Base-by-base conservation (phyloP, 2,888 invertebrate genomes). In the Eupelmus urozonus region DNA sequence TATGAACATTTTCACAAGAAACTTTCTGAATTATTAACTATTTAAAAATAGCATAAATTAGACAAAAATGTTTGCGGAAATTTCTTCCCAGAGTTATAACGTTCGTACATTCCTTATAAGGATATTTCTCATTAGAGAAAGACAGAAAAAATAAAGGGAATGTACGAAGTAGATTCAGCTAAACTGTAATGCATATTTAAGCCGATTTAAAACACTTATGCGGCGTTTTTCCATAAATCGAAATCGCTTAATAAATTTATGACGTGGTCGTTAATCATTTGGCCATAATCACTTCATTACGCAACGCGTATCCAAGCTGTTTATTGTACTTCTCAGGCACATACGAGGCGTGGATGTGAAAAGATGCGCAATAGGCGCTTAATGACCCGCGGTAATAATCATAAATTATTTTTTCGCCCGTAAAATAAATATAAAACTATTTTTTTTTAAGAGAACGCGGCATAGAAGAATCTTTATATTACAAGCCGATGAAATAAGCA, bases 331-430 rank as follows among this genome's bases (percentile, higher is more conserved):
- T 62, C 11, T 27, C 23, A 7, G 16, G 40, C 23, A 9, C 20
- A 27, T 20, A 4, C 18, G 4, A 11, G 11, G 9, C 49, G 49
- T 16, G 16, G 16, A 18, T 2, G 20, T 13, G 45, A 57, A 67
- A 40, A 49, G 62, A 55, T 29, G 72, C n/a, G n/a, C 29, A 42
- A 70, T 62, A 40, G 75, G 69, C 65, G 66, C 40, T 65, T 42
- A 59, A 74, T 74, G 40, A 34, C 13, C 0, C 20, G 0, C 13
- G 20, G 34, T 49, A 70, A 74, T 70, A 70, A 78, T 66, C 66
- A 20, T 78, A 78, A 78, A 78, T 78, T 78, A 72, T 55, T 42
- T 62, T 71, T 34, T 27, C n/a, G 40, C 45, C 49, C 16, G 25
- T 27, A 42, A 62, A 57, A 57, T 42, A 4, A 66, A 59, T 18